These are phyloP conservation scores for Sebastes wilsoni DNA, from an alignment of 2,797 vertebrate genomes.

Conservation along the genomic window DNA sequence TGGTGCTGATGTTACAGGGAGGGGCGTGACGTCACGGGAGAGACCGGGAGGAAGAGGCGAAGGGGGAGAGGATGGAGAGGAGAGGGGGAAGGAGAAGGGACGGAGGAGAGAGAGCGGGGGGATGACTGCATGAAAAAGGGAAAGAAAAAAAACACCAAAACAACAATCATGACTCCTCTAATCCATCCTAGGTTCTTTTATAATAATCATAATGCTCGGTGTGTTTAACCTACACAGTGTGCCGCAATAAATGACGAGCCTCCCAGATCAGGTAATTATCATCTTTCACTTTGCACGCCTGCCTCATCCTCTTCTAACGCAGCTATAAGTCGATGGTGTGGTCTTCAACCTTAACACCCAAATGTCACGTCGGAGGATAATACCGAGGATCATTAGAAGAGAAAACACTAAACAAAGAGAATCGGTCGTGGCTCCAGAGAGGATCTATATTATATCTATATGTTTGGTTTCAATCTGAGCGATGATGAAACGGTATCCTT, in stretches of 20 bases:
- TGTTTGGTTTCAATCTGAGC: constrained; percentile 2
- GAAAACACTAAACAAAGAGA: neutral
- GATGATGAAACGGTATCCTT: neutral
- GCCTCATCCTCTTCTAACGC: constrained; percentile 49
- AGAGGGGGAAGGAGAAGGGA: constrained; percentile 69
- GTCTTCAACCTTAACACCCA: constrained; percentile 47
- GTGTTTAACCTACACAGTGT: constrained; percentile 47
- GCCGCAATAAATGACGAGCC: constrained; percentile 79
- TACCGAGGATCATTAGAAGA: neutral
- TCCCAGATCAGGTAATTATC: constrained; percentile 80
- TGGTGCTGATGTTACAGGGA: constrained; percentile 84
- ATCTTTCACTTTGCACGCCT: constrained; percentile 71
- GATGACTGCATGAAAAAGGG: constrained; percentile 80
- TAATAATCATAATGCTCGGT: constrained; percentile 40
- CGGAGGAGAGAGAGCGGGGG: constrained; percentile 69
- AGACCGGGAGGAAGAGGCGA: constrained; percentile 61
- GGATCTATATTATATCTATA: neutral
- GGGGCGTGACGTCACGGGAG: constrained; percentile 79
- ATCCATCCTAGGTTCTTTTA: constrained; percentile 45
- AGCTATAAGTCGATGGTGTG: constrained; percentile 25
- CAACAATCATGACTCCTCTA: constrained; percentile 60
- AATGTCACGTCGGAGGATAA: constrained; percentile 29
- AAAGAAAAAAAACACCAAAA: constrained; percentile 18
- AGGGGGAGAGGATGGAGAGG: constrained; percentile 53
- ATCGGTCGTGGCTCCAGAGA: neutral